A percentile compares a stretch with the other conserved stretches of the same genome.
These are phyloP conservation scores for Otis tarda DNA, from an alignment of 2,113 vertebrate species.

Conservation along the genomic window DNA sequence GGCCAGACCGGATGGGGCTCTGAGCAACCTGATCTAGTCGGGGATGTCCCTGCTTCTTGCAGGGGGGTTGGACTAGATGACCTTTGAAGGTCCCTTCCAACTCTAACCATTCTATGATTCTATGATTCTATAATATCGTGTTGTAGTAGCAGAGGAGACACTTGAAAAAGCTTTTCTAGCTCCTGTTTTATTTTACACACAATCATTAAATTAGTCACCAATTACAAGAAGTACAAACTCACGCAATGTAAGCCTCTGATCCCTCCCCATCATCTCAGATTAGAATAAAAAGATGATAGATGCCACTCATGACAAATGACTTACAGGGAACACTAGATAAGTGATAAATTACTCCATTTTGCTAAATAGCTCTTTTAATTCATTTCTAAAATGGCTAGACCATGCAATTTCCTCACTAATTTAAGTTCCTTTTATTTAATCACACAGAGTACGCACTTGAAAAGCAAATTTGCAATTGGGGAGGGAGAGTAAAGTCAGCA, in stretches of 20 bases:
- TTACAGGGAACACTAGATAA: not conserved
- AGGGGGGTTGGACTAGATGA: too few relatives aligned
- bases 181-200: not conserved
- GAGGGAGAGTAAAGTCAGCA: not conserved
- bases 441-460: not conserved
- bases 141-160: not conserved
- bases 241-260: not conserved
- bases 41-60: too few relatives aligned
- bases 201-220: not conserved
- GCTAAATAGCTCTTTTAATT: slow-evolving; percentile 24
- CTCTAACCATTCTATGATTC: too few relatives aligned
- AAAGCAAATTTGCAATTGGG: not conserved
- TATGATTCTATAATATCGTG: too few relatives aligned
- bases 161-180: not conserved
- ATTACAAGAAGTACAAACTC: not conserved
- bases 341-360: slow-evolving; percentile 25
- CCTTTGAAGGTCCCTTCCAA: too few relatives aligned
- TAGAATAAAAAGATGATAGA: not conserved
- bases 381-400: not conserved
- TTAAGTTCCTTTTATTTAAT: slow-evolving; percentile 24
- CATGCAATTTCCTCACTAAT: slow-evolving; percentile 28
- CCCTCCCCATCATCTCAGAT: not conserved
- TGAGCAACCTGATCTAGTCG: too few relatives aligned
- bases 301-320: slow-evolving; percentile 1
- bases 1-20: too few relatives aligned